phyloP scores from a whole-genome alignment of 2,888 invertebrate species.

The Hirtodrosophila histrioides region DNA sequence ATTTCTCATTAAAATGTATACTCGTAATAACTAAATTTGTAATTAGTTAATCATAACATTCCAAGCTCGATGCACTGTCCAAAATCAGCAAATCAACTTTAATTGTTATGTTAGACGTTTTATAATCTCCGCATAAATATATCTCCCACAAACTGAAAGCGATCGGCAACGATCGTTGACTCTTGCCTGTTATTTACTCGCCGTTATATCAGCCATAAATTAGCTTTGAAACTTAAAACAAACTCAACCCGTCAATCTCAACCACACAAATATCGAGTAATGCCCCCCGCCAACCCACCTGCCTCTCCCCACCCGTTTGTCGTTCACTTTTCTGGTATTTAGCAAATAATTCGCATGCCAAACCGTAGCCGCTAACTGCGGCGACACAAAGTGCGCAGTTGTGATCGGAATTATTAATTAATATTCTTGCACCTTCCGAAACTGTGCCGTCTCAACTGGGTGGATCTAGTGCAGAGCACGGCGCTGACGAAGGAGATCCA shows the following conservation, averaged over 20 bases:
- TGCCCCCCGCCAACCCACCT: not conserved
- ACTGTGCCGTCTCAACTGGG: slow-evolving; percentile 36
- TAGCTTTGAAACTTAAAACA: slow-evolving; percentile 29
- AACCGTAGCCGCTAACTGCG: slow-evolving; percentile 77
- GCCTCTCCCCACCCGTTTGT: slow-evolving; percentile 27
- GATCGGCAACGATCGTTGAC: slow-evolving; percentile 51
- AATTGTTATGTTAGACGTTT: slow-evolving; percentile 26
- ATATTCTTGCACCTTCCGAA: slow-evolving; percentile 84
- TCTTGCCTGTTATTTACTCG: slow-evolving; percentile 22
- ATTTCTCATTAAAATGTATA: slow-evolving; percentile 16
- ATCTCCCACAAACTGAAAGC: slow-evolving; percentile 26
- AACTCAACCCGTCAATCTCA: slow-evolving; percentile 2
- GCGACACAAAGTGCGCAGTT: slow-evolving; percentile 81
- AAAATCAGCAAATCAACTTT: slow-evolving; percentile 20
- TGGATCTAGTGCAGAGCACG: slow-evolving; percentile 38
- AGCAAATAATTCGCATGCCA: slow-evolving; percentile 81
- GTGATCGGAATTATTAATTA: slow-evolving; percentile 84
- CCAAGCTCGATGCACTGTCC: slow-evolving; percentile 16
- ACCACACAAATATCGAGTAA: slow-evolving; percentile 12
- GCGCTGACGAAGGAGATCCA: slow-evolving; percentile 11
- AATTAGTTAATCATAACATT: not conserved
- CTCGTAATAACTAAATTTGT: slow-evolving; percentile 27
- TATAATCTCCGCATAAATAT: slow-evolving; percentile 12
- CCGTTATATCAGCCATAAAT: slow-evolving; percentile 54
- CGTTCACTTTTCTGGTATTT: slow-evolving; percentile 76